These are phyloP conservation scores for Protobothrops flavoviridis DNA, from an alignment of 2,113 vertebrate genomes.

Conservation along the genomic window DNA sequence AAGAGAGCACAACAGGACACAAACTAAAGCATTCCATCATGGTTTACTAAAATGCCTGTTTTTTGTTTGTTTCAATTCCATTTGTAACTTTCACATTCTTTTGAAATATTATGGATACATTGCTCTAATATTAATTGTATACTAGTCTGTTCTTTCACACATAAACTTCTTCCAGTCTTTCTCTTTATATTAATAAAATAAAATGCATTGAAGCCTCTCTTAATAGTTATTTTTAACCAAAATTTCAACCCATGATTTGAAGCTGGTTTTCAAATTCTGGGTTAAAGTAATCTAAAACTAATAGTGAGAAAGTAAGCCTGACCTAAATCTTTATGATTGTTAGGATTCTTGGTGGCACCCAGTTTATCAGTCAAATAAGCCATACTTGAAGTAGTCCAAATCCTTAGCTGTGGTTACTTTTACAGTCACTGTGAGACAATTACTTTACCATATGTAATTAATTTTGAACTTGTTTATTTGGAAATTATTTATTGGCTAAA, in stretches of 20 bases:
- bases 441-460: not conserved
- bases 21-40: not conserved
- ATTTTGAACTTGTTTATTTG: not conserved
- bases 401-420: no score
- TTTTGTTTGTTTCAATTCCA: not conserved
- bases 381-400: no score
- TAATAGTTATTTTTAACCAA: not conserved
- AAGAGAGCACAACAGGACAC: not conserved
- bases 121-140: not conserved
- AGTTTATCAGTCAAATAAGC: no score
- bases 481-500: not conserved
- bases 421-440: no score
- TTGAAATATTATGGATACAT: not conserved
- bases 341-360: not conserved
- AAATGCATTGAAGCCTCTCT: not conserved
- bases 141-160: not conserved
- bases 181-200: not conserved
- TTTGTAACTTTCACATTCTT: not conserved
- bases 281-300: not conserved
- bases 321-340: not conserved
- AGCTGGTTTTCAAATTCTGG: not conserved
- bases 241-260: not conserved
- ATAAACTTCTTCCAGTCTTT: not conserved
- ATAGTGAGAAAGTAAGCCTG: not conserved
- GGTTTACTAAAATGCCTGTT: not conserved